Base-by-base conservation (phyloP, 2,113 vertebrate species). In the Corythoichthys haematopterus region DNA sequence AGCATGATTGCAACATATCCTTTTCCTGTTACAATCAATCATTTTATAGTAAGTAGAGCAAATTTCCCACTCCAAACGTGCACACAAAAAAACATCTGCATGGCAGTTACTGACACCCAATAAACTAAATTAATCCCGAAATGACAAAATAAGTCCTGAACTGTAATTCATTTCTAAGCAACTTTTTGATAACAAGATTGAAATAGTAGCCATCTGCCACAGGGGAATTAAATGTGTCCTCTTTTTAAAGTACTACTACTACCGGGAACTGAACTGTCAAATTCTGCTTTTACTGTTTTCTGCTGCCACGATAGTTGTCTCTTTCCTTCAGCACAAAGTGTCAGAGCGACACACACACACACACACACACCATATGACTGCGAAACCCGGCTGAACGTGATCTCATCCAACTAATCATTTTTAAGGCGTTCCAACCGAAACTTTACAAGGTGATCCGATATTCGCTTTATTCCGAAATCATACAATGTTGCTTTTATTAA, bases 351-450 rank as follows among this genome's bases (percentile, higher is more conserved):
- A 65, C 20, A 28, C 20, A 28, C 20, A 28, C 20, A 28, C 20
- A 28, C 20, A 28, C 20, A 28, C 20, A 28, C 53, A 74, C 28
- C 74, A 84, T 72, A 77, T 82, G 82, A 88, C 64, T 37, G 48
- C n/a, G 70, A 69, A 65, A 83, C 64, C 60, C 48, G 38, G 47
- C 50, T 38, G 64, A 65, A 53, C 37, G 56, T 76, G 61, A 77
- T 15, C 28, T 67, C 28, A 53, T 69, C 16, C 62, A 15, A 60
- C 66, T 2, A 56, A 13, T 6, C 11, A 33, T 45, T 14, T 57
- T 65, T 1, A 20, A 1, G 28, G 12, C 52, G 56, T 56, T 52
- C 64, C 20, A 53, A 66, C 9, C 20, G 66, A 33, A 12, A 65
- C 15, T 8, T 11, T 0, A 28, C 2, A 3, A 38, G 0, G 13